Percentiles rank a stretch among this genome's conserved stretches.
phyloP scores from a whole-genome alignment of 2,113 vertebrate species.

The Phocoena sinus region DNA sequence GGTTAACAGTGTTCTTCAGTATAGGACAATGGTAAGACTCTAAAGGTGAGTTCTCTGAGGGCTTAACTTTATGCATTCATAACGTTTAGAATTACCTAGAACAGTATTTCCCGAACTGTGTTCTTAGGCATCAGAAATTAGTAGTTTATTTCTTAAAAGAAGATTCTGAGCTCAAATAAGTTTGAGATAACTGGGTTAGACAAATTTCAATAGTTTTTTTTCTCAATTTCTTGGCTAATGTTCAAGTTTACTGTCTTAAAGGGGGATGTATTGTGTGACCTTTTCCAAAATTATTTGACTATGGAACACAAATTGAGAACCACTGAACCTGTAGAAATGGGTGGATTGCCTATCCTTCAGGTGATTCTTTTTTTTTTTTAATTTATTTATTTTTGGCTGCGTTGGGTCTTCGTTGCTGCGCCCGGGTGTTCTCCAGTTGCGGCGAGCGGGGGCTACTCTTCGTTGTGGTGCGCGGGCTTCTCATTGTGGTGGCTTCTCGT shows the following conservation, averaged over 20 bases:
- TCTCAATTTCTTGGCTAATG: background rate
- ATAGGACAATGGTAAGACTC: background rate
- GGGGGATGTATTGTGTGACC: background rate
- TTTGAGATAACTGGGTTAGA: background rate
- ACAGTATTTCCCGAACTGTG: background rate
- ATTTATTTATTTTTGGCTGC: no score
- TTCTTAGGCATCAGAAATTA: background rate
- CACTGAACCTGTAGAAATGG: background rate
- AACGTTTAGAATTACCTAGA: background rate
- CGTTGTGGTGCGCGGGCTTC: no score
- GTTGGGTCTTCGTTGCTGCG: no score
- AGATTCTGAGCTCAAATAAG: background rate
- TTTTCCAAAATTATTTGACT: background rate
- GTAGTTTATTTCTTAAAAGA: conserved; percentile 15
- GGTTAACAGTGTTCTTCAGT: background rate
- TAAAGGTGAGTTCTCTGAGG: background rate
- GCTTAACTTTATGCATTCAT: background rate
- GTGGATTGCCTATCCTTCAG: background rate
- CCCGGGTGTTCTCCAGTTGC: no score
- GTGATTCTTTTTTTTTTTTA: background rate
- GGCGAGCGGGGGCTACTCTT: no score
- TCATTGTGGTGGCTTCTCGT: no score
- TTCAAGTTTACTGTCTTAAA: background rate
- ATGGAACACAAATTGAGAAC: background rate
- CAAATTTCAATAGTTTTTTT: background rate